Conservation (phyloP, 2,888 invertebrate genomes). For the Ypsolopha scabrella region DNA sequence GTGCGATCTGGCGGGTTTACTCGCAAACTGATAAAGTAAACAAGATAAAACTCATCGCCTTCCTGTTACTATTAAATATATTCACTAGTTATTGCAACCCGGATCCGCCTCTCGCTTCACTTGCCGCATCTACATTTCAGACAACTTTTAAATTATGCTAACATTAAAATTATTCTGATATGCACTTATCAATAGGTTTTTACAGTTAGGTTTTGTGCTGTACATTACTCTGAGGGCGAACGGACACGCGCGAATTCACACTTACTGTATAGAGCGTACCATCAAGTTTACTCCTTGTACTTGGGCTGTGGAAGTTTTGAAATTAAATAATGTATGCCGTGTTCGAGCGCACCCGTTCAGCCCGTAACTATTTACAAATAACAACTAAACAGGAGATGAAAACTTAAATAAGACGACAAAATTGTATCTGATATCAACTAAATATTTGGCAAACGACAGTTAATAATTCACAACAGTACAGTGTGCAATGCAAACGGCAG, state of each 20-base stretch:
- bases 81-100: conserved; percentile 15
- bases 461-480: conserved; percentile 12
- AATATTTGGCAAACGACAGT: conserved; percentile 54
- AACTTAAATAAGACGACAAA: conserved; percentile 33
- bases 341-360: conserved; percentile 29
- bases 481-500: conserved; percentile 34
- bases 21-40: not conserved
- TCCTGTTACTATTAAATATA: conserved; percentile 9
- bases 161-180: conserved; percentile 64
- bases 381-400: conserved; percentile 37
- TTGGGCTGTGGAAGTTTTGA: conserved; percentile 15
- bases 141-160: conserved; percentile 46
- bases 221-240: conserved; percentile 34
- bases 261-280: not conserved
- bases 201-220: conserved; percentile 65
- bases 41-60: conserved; percentile 3
- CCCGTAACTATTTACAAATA: conserved; percentile 46
- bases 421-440: conserved; percentile 34
- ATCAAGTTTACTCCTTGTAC: conserved; percentile 36
- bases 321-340: not conserved
- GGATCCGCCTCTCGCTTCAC: conserved; percentile 14
- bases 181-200: conserved; percentile 60
- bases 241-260: not conserved
- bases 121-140: conserved; percentile 11
- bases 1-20: conserved; percentile 13